Evolutionary conservation across 1,140 invertebrate genomes (phyloP).

Genomic region (Solen grandis): DNA sequence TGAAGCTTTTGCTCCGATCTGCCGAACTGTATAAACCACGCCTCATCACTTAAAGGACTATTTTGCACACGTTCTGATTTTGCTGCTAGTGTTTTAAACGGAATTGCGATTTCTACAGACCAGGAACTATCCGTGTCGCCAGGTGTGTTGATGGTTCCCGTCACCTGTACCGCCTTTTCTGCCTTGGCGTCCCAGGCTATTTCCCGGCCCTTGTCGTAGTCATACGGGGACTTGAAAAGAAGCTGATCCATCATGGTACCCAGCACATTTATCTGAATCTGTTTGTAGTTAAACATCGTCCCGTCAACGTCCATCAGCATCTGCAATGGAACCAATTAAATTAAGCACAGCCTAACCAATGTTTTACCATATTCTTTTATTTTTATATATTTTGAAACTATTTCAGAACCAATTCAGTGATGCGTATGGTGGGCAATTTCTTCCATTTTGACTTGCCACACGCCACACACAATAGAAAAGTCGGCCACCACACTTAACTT

Average conservation of each 20-base stretch:
- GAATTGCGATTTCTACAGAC: conserved; percentile 15
- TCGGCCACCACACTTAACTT: no score
- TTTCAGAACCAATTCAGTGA: no score
- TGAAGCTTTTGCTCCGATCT: neutral
- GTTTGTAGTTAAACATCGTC: conserved; percentile 48
- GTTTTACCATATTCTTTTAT: no score
- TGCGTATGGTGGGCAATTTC: no score
- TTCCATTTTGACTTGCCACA: conserved; percentile 3
- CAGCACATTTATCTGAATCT: conserved; percentile 45
- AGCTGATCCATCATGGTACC: conserved; percentile 43
- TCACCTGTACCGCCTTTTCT: neutral
- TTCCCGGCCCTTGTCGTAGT: neutral
- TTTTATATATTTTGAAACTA: no score
- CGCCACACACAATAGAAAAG: conserved; percentile 8
- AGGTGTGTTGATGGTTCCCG: conserved; percentile 25
- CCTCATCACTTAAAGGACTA: conserved; percentile 3
- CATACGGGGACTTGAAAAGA: conserved; percentile 3
- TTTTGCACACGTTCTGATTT: neutral
- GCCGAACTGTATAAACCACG: conserved; percentile 6
- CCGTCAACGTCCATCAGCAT: conserved; percentile 49
- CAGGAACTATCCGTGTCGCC: conserved; percentile 23
- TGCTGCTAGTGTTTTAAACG: neutral
- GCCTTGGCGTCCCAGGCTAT: neutral
- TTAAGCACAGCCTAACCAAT: no score
- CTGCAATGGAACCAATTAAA: neutral